A percentile compares a stretch with the other conserved stretches of the same genome.
These are phyloP conservation scores for Podabrus alpinus DNA, from an alignment of 2,888 invertebrate species.

Conservation along the genomic window DNA sequence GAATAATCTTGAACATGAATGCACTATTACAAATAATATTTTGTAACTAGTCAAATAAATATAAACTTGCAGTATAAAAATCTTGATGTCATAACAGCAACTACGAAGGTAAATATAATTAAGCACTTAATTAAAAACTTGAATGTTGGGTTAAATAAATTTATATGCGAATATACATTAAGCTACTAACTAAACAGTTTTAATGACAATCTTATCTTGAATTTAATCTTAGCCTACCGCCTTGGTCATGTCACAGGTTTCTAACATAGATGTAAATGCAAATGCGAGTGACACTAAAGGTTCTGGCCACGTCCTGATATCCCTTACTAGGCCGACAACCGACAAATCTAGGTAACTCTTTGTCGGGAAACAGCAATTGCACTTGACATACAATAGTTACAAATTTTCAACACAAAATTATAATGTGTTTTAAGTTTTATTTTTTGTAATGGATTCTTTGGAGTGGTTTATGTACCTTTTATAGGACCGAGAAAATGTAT, in stretches of 20 bases:
- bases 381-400: slow-evolving; percentile 16
- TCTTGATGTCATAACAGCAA: background rate
- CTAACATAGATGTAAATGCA: slow-evolving; percentile 52
- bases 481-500: background rate
- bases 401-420: background rate
- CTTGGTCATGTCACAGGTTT: slow-evolving; percentile 49
- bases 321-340: slow-evolving; percentile 15
- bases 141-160: slow-evolving; percentile 3
- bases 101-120: background rate
- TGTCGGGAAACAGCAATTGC: slow-evolving; percentile 10
- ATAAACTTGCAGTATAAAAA: background rate
- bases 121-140: background rate
- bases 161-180: slow-evolving; percentile 11
- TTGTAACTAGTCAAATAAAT: background rate
- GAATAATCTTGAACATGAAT: background rate
- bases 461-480: background rate
- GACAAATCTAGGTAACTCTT: slow-evolving; percentile 16
- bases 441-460: background rate
- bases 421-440: background rate
- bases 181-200: slow-evolving; percentile 46
- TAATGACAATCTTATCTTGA: slow-evolving; percentile 47
- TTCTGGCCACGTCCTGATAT: slow-evolving; percentile 23
- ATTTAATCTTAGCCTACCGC: slow-evolving; percentile 49
- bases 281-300: slow-evolving; percentile 39
- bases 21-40: background rate